Base-by-base conservation (phyloP, 2,113 vertebrate species). In the Pelodiscus sinensis region DNA sequence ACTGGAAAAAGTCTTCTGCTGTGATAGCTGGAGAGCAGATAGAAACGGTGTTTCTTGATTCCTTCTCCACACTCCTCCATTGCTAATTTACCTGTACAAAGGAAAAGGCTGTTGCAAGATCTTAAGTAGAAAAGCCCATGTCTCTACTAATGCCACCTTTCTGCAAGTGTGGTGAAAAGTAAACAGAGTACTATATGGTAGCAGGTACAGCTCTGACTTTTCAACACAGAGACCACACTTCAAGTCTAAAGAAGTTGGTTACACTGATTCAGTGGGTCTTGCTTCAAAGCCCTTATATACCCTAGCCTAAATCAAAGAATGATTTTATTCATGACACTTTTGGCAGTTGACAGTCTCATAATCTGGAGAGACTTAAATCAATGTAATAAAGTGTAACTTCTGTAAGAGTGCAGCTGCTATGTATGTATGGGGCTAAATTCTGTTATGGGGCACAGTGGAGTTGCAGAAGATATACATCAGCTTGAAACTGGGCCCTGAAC, bases 211-310 rank as follows among this genome's bases (percentile, higher is more conserved):
- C 56, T 89, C 88, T 58, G 84, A 77, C 29, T 25, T 98, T 97
- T 97, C 95, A 92, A 84, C 94, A 82, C 91, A 31, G 2, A 95
- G 93, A 90, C 94, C 90, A 18, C 92, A 93, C 88, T 89, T 95
- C 2, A 50, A 79, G 56, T 86, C 94, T 92, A 84, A 96, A 96
- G 71, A 79, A 90, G 35, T 11, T 83, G 35, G 75, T 86, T 71
- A 79, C 27, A 52, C 96, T 96, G 91, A 84, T 93, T 94, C 73
- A 92, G 4, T 73, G 56, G 3, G n/a, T 87, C 73, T 94, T 81
- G 54, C 44, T 81, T 94, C 85, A 93, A 81, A 92, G 80, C n/a
- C 19, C 25, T 87, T 79, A 85, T 58, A 22, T 52, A 16, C 6
- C 50, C 7, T 54, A 50, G 29, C 44, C 77, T 91, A 85, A 94